A percentile compares a stretch with the other conserved stretches of the same genome.
Conservation (phyloP, 2,888 invertebrate species). For the Scaptomyza polygonia region DNA sequence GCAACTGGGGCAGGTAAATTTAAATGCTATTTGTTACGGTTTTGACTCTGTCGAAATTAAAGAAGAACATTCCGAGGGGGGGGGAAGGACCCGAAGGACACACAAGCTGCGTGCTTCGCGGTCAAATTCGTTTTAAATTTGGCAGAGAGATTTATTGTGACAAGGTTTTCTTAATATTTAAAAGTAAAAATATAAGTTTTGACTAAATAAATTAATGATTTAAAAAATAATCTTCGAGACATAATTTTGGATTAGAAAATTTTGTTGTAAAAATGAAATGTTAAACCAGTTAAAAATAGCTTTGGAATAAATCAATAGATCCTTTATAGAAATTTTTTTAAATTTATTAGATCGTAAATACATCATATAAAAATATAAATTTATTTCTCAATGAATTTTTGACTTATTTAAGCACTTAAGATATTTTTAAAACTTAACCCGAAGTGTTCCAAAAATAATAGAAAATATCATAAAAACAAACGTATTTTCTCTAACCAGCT, state of each 20-base stretch:
- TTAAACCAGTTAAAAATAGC: too few species aligned
- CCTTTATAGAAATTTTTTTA: too few species aligned
- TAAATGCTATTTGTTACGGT: constrained; percentile 82
- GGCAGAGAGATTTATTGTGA: constrained; percentile 59
- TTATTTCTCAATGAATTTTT: not conserved
- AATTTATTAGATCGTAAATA: too few species aligned
- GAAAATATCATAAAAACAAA: not conserved
- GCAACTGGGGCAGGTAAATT: constrained; percentile 76
- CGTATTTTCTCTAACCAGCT: not conserved
- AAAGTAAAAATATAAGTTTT: constrained; percentile 23
- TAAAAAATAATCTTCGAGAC: constrained; percentile 1
- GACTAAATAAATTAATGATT: constrained; percentile 3
- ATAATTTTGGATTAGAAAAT: too few species aligned
- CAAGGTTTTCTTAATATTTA: constrained; percentile 65
- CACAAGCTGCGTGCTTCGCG: constrained; percentile 32
- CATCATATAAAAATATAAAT: too few species aligned
- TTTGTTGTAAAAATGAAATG: too few species aligned
- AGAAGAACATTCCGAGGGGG: constrained; percentile 34
- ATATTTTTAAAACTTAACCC: not conserved
- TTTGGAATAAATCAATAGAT: too few species aligned
- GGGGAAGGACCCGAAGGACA: not conserved
- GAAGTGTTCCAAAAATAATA: not conserved
- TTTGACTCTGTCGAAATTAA: constrained; percentile 72
- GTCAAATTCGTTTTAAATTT: constrained; percentile 24
- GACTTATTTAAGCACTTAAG: not conserved